Base-by-base conservation (phyloP, 2,113 vertebrate species). In the Cryptotis parvus region DNA sequence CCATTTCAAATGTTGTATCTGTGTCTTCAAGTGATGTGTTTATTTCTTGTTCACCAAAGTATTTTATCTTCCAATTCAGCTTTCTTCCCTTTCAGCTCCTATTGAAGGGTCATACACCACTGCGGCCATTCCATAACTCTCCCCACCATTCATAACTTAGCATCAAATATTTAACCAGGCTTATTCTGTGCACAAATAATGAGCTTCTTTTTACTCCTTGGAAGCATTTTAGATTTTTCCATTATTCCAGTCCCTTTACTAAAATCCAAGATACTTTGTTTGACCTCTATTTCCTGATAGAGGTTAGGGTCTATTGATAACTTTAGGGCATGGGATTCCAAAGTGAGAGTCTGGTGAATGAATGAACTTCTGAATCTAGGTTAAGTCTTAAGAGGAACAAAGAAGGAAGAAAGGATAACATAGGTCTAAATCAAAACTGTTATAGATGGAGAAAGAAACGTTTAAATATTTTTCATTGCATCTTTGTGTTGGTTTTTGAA, bases 381-480 rank as follows among this genome's bases (percentile, higher is more conserved):
- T 69, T 31, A 85, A 87, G 20, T 76, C 66, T 55, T 70, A 85
- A 8, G 26, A 41, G 12, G 9, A 72, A 35, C 15, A 18, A 75
- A 61, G 41, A 10, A 8, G n/a, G 3, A 9, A n/a, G 70, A n/a
- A 7, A 29, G n/a, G 35, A 65, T 29, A 75, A 15, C 87, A 75
- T 82, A 43, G 11, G 9, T 61, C 9, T 65, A 69, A 33, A 33
- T 41, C 3, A 4, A 61, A 61, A 58, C 1, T 43, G 14, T 41
- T 27, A 83, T 18, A 82, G 33, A 91, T 7, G 15, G 20, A 37
- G 69, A 65, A 18, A 73, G 85, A n/a, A 87, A 74, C 37, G 29
- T 14, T 41, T 29, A 33, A 82, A 65, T 94, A 75, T 66, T 93
- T 87, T 69, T 39, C 39, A 16, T 70, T 82, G 79, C 2, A 58